Evolutionary conservation across 2,113 vertebrate genomes (phyloP).

Genomic region (Saguinus midas): DNA sequence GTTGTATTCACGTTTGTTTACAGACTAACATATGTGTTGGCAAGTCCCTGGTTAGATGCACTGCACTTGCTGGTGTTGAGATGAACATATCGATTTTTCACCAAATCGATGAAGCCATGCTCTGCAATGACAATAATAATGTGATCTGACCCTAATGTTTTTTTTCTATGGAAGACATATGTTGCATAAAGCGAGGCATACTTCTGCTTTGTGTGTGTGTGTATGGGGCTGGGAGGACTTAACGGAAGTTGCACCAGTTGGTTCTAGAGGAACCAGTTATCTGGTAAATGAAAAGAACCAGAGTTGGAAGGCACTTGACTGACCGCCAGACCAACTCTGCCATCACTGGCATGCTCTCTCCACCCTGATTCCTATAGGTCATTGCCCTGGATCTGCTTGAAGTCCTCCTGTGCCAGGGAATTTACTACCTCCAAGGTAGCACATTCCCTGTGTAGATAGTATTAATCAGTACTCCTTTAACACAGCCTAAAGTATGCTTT

Average conservation of each 20-base stretch:
- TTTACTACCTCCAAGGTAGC: not conserved
- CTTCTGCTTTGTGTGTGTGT: not conserved
- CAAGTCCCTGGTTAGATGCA: slow-evolving; percentile 10
- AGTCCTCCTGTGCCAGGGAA: not conserved
- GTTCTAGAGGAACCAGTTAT: not conserved
- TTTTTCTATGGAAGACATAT: not conserved
- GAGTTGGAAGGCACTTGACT: not conserved
- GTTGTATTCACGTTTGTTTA: slow-evolving; percentile 62
- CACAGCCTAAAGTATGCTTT: not conserved
- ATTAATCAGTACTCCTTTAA: not conserved
- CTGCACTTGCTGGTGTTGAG: not conserved
- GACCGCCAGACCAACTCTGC: not conserved
- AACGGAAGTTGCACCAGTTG: not conserved
- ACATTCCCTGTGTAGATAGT: not conserved
- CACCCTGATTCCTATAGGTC: not conserved
- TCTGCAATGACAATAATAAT: slow-evolving; percentile 5
- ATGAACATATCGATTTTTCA: not conserved
- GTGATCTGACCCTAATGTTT: slow-evolving; percentile 24
- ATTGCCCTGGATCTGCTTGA: not conserved
- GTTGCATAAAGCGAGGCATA: not conserved
- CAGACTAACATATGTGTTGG: slow-evolving; percentile 41
- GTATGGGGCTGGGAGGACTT: not conserved
- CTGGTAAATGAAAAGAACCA: not conserved
- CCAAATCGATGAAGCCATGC: slow-evolving; percentile 26
- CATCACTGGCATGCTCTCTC: not conserved